phyloP scores from a whole-genome alignment of 2,797 vertebrate species.

The Myotis vivesi region DNA sequence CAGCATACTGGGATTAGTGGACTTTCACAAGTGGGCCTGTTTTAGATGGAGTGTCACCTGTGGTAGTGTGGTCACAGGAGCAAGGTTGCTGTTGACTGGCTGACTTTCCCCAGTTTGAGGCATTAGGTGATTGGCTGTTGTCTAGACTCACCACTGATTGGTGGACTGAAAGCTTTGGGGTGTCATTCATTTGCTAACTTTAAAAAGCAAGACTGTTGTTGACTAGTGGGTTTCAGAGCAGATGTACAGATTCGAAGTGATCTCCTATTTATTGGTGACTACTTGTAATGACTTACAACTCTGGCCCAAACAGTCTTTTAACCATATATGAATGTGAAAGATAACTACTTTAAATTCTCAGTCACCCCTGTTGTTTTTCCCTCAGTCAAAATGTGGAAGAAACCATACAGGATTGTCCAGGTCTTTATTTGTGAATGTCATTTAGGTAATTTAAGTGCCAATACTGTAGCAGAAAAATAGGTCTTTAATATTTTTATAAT shows the following conservation, averaged over 20 bases:
- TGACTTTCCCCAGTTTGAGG: no score
- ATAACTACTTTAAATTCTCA: slow-evolving; percentile 13
- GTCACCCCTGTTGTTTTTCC: background rate
- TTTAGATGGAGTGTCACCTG: background rate
- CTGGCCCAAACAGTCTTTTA: background rate
- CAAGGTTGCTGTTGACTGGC: background rate
- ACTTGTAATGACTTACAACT: background rate
- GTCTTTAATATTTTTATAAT: background rate
- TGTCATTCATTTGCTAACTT: background rate
- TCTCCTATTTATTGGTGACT: background rate
- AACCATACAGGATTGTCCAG: background rate
- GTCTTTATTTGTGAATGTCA: background rate
- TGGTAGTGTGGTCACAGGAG: background rate
- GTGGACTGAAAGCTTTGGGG: background rate
- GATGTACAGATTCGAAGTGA: background rate
- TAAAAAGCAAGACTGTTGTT: background rate
- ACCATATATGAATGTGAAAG: background rate
- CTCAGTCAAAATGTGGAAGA: background rate
- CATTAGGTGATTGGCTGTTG: background rate
- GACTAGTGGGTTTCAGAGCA: background rate
- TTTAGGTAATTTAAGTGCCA: background rate
- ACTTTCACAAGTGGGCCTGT: background rate
- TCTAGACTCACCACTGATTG: background rate
- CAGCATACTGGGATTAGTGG: background rate
- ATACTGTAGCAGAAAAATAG: background rate